A percentile compares a stretch with the other conserved stretches of the same genome.
Conservation (phyloP, 2,888 invertebrate species). For the Mesorhabditis spiculigera region DNA sequence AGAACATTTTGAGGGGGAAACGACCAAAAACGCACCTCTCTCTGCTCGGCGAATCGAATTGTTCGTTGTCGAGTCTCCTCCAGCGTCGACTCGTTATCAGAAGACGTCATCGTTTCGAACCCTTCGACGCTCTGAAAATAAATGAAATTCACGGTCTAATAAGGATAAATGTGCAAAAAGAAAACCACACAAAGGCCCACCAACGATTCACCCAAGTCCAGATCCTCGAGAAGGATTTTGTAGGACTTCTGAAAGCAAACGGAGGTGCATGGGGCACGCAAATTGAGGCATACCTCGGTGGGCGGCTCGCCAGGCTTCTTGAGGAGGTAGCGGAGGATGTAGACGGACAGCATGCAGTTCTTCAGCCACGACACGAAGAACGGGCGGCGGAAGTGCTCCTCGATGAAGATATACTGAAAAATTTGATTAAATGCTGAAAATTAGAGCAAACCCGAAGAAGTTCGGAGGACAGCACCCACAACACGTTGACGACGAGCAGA, state of each 20-base stretch:
- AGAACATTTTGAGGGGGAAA: not conserved
- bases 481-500: slow-evolving; percentile 82
- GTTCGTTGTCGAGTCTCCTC: slow-evolving; percentile 15
- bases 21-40: slow-evolving; percentile 20
- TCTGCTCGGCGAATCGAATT: slow-evolving; percentile 28
- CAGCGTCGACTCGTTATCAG: slow-evolving; percentile 26
- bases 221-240: slow-evolving; percentile 22
- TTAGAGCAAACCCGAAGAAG: slow-evolving; percentile 76
- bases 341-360: slow-evolving; percentile 87
- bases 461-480: slow-evolving; percentile 94
- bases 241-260: slow-evolving; percentile 12
- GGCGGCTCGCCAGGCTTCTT: slow-evolving; percentile 16
- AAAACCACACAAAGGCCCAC: slow-evolving; percentile 8
- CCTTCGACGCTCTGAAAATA: slow-evolving; percentile 28
- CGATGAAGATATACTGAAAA: slow-evolving; percentile 68
- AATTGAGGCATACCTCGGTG: not conserved
- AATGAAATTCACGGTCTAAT: not conserved
- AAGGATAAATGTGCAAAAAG: not conserved
- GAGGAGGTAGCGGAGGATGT: slow-evolving; percentile 71
- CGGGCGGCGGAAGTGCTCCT: slow-evolving; percentile 83
- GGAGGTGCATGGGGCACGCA: no score
- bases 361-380: slow-evolving; percentile 93
- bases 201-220: slow-evolving; percentile 20
- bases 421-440: slow-evolving; percentile 1
- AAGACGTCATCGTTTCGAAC: slow-evolving; percentile 32